Evolutionary conservation across 2,113 vertebrate genomes (phyloP).

Genomic region (Typhlomys cinereus): DNA sequence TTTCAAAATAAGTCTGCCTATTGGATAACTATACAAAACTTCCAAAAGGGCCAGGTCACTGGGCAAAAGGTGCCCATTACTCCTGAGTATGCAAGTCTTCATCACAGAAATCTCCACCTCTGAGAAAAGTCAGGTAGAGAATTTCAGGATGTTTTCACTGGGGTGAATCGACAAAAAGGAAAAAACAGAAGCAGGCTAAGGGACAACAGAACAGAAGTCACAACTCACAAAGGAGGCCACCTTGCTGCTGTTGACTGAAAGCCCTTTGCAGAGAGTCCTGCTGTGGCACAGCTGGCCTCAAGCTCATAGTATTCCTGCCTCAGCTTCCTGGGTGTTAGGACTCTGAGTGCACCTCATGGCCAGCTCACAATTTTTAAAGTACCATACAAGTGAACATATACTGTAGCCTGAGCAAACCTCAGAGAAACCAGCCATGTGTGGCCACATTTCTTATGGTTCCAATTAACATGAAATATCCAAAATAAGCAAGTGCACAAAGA

Average conservation of each 20-base stretch:
- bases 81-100: slow-evolving; percentile 10
- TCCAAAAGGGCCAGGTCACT: not conserved
- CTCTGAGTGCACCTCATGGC: not conserved
- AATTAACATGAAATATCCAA: not conserved
- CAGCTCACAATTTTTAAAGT: not conserved
- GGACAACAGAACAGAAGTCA: not conserved
- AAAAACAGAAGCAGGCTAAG: not conserved
- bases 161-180: not conserved
- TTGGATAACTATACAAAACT: not conserved
- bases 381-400: no score
- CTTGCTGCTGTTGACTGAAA: not conserved
- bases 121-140: not conserved
- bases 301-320: not conserved
- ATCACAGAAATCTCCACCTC: not conserved
- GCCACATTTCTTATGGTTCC: not conserved
- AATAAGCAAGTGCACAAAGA: not conserved
- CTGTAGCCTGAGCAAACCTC: not conserved
- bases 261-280: not conserved
- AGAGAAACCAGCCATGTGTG: not conserved
- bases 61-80: not conserved
- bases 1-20: not conserved
- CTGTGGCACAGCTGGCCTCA: not conserved
- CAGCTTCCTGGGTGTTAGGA: not conserved
- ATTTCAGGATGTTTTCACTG: not conserved
- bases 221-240: not conserved